Evolutionary conservation across 2,797 vertebrate genomes (phyloP).

Genomic region (Phoeniculus purpureus): DNA sequence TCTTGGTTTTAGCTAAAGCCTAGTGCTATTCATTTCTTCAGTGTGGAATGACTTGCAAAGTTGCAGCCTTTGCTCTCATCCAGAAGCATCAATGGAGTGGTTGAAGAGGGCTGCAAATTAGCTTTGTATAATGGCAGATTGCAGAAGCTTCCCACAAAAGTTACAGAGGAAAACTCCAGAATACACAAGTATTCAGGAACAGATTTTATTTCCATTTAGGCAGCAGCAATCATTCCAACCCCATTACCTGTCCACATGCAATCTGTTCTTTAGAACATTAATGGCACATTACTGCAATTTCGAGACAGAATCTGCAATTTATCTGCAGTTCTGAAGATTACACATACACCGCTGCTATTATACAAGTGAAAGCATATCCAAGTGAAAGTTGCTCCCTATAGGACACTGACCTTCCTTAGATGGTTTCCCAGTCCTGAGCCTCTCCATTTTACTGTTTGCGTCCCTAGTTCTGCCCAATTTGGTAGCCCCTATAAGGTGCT

Average conservation of each 20-base stretch:
- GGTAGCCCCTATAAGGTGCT: neutral
- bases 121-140: neutral
- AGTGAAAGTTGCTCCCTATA: rapidly evolving
- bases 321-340: neutral
- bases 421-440: neutral
- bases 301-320: neutral
- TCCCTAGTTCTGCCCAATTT: neutral
- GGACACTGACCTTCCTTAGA: neutral
- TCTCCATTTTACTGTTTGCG: neutral
- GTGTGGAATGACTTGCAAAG: neutral
- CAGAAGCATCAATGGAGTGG: neutral
- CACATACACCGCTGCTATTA: neutral
- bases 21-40: neutral
- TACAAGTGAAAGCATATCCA: neutral
- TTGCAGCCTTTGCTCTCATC: neutral
- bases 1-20: neutral
- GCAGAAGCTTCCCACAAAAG: neutral
- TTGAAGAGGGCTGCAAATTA: neutral
- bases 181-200: neutral
- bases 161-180: neutral
- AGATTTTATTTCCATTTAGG: neutral
- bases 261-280: neutral
- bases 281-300: neutral
- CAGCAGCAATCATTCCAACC: neutral
- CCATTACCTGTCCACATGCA: neutral